phyloP scores from a whole-genome alignment of 1,140 invertebrate genomes.

The Acyrthosiphon pisum region DNA sequence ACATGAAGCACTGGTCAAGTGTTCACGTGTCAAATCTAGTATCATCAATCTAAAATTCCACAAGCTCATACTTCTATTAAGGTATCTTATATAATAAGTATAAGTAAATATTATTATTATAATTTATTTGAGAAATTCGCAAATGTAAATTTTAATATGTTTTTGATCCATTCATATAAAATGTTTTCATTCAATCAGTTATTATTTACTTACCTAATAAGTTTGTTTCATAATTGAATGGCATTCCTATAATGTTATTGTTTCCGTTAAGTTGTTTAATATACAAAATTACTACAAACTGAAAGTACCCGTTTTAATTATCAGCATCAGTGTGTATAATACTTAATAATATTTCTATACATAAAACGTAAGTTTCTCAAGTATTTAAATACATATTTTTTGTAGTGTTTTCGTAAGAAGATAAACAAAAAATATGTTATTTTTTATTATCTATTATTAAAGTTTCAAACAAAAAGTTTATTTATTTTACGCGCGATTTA shows the following conservation, averaged over 20 bases:
- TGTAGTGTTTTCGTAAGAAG: not conserved
- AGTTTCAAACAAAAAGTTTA: slow-evolving; percentile 34
- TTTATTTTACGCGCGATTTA: not conserved
- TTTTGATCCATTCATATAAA: not conserved
- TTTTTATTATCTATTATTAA: slow-evolving; percentile 28
- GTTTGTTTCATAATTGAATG: not conserved
- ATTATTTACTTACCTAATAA: not conserved
- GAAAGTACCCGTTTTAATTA: not conserved
- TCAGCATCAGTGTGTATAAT: not conserved
- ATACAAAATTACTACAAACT: not conserved
- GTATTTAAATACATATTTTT: not conserved
- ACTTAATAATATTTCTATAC: not conserved
- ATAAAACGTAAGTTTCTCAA: not conserved
- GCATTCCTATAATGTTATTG: not conserved
- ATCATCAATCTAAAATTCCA: no score
- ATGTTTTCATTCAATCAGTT: not conserved
- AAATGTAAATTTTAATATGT: not conserved
- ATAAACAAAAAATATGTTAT: not conserved
- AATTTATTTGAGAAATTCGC: no score
- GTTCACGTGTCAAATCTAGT: no score
- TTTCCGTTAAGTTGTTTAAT: not conserved
- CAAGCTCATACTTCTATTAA: no score
- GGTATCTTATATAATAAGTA: not conserved
- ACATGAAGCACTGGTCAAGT: no score
- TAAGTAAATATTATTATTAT: not conserved